Evolutionary conservation across 2,113 vertebrate genomes (phyloP).

Genomic region (Salvator merianae): DNA sequence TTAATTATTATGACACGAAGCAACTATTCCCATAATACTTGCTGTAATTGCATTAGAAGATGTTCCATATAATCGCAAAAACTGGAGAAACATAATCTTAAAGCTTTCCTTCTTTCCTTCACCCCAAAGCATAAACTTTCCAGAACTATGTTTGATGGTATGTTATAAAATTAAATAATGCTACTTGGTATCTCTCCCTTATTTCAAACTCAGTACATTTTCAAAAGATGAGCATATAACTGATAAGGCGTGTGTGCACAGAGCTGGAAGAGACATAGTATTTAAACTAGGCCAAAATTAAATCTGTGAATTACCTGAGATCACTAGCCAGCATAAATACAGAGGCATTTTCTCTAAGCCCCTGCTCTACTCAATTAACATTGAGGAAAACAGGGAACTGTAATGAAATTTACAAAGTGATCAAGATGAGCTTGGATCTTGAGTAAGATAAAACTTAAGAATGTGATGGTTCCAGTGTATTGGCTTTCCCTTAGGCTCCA

Average conservation of each 20-base stretch:
- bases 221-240: neutral
- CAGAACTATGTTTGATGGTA: conserved; percentile 1
- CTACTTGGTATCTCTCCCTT: neutral
- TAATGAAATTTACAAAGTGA: conserved; percentile 7
- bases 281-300: neutral
- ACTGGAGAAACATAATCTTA: neutral
- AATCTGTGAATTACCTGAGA: neutral
- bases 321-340: neutral
- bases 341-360: neutral
- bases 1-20: neutral
- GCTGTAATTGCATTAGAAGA: neutral
- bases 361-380: conserved; percentile 21
- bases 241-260: neutral
- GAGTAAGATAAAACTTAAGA: neutral
- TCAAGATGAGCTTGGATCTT: conserved; percentile 33
- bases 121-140: neutral
- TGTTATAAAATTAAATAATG: neutral
- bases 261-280: neutral
- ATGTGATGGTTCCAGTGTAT: conserved; percentile 25
- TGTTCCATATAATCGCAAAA: neutral
- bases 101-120: conserved; percentile 13
- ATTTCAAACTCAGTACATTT: neutral
- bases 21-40: neutral
- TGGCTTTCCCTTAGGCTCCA: conserved; percentile 27
- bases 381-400: neutral